These are phyloP conservation scores for Haemorhous mexicanus DNA, from an alignment of 2,113 vertebrate genomes.

Conservation along the genomic window DNA sequence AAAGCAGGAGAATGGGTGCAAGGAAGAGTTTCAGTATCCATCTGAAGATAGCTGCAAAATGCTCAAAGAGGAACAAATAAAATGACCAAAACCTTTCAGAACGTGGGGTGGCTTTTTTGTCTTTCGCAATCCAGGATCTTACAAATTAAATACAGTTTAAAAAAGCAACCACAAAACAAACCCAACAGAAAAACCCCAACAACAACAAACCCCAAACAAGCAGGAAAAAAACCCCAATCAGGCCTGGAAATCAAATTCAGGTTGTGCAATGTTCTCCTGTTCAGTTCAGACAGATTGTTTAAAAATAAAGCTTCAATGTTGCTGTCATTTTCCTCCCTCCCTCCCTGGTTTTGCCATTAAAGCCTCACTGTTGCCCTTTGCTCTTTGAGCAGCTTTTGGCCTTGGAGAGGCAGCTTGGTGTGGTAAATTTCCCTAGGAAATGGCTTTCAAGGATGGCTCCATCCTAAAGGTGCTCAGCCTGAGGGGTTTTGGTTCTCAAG, in stretches of 20 bases:
- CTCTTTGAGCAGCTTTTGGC: background rate
- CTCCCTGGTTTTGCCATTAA: slow-evolving; percentile 25
- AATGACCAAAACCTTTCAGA: background rate
- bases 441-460: background rate
- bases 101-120: background rate
- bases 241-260: slow-evolving; percentile 12
- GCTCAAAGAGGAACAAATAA: background rate
- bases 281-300: background rate
- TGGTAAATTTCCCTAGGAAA: background rate
- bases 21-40: background rate
- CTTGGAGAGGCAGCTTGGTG: background rate
- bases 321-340: background rate
- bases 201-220: background rate
- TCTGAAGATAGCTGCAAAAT: background rate
- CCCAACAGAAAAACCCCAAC: background rate
- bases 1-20: background rate
- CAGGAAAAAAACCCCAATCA: background rate
- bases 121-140: background rate
- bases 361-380: background rate
- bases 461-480: background rate
- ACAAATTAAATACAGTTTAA: background rate
- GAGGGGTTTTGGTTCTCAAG: background rate
- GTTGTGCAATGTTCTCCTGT: background rate
- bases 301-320: background rate
- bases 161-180: background rate